A percentile compares a stretch with the other conserved stretches of the same genome.
These are phyloP conservation scores for Todiramphus chloris DNA, from an alignment of 2,113 vertebrate species.

Conservation along the genomic window DNA sequence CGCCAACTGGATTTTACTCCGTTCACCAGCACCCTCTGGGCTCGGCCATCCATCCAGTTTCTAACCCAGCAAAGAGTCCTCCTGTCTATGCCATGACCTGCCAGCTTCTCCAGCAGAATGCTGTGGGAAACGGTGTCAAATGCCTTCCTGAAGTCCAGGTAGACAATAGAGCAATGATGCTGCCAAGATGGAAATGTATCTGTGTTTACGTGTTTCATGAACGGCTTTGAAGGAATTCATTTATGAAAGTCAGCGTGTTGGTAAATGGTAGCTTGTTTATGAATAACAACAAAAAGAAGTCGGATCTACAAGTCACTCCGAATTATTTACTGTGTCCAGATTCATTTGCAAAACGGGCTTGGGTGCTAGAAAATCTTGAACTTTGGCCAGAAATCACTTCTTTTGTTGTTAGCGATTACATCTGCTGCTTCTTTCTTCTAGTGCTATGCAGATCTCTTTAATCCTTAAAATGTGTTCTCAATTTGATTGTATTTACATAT, in stretches of 20 bases:
- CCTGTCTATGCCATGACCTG: too few species aligned
- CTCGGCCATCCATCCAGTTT: too few species aligned
- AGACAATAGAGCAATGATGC: not conserved
- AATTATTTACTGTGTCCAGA: conserved; percentile 19
- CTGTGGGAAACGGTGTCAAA: too few species aligned
- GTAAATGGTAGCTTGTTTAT: conserved; percentile 13
- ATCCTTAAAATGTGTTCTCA: conserved; percentile 72
- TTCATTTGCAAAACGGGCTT: not conserved
- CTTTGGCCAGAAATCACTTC: conserved; percentile 11
- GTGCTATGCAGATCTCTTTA: conserved; percentile 66
- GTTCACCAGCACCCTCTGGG: too few species aligned
- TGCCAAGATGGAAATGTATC: not conserved
- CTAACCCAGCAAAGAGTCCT: too few species aligned
- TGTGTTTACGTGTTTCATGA: not conserved
- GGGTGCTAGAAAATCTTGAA: conserved; percentile 24
- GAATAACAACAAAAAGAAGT: not conserved
- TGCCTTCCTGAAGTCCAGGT: too few species aligned
- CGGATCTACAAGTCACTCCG: not conserved
- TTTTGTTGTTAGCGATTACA: conserved; percentile 54
- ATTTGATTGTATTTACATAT: conserved; percentile 70
- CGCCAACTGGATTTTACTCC: too few species aligned
- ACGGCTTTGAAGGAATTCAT: not conserved
- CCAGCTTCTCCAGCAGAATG: too few species aligned
- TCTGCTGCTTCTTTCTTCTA: conserved; percentile 58
- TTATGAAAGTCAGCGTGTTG: conserved; percentile 4